These are phyloP conservation scores for Copidosoma floridanum DNA, from an alignment of 1,140 invertebrate species.

Conservation along the genomic window DNA sequence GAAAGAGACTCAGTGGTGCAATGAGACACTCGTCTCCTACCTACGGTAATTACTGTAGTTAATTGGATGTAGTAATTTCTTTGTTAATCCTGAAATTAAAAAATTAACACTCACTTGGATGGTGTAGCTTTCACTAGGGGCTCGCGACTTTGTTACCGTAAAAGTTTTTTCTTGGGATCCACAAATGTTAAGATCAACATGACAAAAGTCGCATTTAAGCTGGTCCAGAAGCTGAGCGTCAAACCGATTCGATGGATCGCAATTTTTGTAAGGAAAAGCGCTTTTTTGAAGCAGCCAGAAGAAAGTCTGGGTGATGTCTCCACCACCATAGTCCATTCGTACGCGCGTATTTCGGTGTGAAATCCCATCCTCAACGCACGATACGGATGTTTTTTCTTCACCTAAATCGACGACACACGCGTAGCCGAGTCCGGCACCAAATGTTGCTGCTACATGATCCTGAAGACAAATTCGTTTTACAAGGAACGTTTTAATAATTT, in stretches of 20 bases:
- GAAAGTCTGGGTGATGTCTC: slow-evolving; percentile 83
- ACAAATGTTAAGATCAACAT: slow-evolving; percentile 85
- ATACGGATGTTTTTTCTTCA: slow-evolving; percentile 92
- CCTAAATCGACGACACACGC: slow-evolving; percentile 95
- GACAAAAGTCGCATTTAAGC: slow-evolving; percentile 87
- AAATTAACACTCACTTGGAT: slow-evolving; percentile 58
- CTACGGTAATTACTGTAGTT: too few relatives aligned
- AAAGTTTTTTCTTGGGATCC: slow-evolving; percentile 81
- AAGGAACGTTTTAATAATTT: neutral
- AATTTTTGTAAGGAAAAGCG: slow-evolving; percentile 83
- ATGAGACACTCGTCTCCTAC: slow-evolving; percentile 93
- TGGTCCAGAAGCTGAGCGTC: slow-evolving; percentile 77
- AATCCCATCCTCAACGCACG: slow-evolving; percentile 94
- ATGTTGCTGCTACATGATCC: slow-evolving; percentile 91
- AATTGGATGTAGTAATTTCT: too few relatives aligned
- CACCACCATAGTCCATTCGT: slow-evolving; percentile 84
- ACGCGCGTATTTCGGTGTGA: slow-evolving; percentile 85
- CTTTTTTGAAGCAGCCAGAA: slow-evolving; percentile 84
- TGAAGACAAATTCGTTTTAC: slow-evolving; percentile 38
- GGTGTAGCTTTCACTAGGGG: slow-evolving; percentile 72
- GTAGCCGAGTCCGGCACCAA: slow-evolving; percentile 86
- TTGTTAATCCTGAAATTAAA: too few relatives aligned
- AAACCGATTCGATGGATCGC: slow-evolving; percentile 67
- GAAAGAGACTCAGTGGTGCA: slow-evolving; percentile 83
- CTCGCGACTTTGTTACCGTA: slow-evolving; percentile 70